A percentile compares a stretch with the other conserved stretches of the same genome.
Evolutionary conservation across 2,888 invertebrate genomes (phyloP).

Genomic region (Phragmatobia fuliginosa): DNA sequence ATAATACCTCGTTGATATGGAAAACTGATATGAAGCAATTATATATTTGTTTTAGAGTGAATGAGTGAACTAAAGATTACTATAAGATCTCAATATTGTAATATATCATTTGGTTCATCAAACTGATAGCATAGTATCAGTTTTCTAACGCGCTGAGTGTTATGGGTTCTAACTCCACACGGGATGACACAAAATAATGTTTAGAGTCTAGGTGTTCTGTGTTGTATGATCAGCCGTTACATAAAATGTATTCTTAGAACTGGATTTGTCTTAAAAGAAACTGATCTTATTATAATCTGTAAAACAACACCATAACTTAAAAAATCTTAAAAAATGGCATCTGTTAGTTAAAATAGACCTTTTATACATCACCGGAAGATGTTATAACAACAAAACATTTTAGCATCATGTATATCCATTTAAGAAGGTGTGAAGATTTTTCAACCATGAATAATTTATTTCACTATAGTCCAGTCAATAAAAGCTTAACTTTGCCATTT

Average conservation of each 20-base stretch:
- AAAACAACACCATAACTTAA: not conserved
- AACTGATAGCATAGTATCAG: too few species aligned
- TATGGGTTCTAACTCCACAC: too few species aligned
- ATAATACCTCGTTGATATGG: not conserved
- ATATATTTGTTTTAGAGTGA: too few species aligned
- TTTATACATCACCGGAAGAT: not conserved
- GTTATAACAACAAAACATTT: slow-evolving; percentile 10
- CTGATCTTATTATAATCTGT: not conserved
- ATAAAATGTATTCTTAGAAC: too few species aligned
- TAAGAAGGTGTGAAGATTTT: slow-evolving; percentile 38
- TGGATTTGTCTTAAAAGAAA: too few species aligned
- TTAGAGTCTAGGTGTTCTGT: too few species aligned
- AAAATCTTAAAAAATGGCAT: not conserved
- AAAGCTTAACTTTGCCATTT: too few species aligned
- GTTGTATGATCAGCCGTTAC: too few species aligned
- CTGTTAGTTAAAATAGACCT: not conserved
- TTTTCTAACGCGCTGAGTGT: too few species aligned
- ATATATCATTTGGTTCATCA: not conserved
- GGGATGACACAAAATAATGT: too few species aligned
- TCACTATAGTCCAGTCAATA: too few species aligned
- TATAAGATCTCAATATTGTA: not conserved
- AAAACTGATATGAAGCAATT: not conserved
- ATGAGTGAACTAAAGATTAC: too few species aligned
- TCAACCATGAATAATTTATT: slow-evolving; percentile 39
- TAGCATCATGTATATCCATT: slow-evolving; percentile 17